Percentiles rank a stretch among this genome's conserved stretches.
These are phyloP conservation scores for Pangasius djambal DNA, from an alignment of 2,797 vertebrate genomes.

Conservation along the genomic window DNA sequence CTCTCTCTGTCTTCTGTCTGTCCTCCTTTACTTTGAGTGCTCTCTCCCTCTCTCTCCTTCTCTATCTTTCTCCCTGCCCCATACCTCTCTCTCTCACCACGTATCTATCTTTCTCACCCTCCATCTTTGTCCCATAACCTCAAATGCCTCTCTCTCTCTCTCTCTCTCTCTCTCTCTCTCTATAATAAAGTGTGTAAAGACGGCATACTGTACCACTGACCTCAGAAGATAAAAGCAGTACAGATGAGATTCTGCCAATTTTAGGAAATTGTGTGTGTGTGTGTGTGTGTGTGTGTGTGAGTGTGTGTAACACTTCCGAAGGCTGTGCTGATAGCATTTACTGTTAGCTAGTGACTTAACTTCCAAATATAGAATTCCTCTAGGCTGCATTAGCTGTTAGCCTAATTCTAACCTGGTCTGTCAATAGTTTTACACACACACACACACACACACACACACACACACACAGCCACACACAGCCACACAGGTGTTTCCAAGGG, in stretches of 20 bases:
- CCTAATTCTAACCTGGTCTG: neutral
- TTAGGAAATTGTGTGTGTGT: neutral
- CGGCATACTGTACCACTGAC: neutral
- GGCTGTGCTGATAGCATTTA: neutral
- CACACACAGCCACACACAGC: slow-evolving; percentile 17
- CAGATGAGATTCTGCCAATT: neutral
- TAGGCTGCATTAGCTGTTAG: slow-evolving; percentile 1
- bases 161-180: no score
- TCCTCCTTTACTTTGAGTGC: neutral
- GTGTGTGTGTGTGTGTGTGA: slow-evolving; percentile 5
- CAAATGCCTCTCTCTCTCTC: neutral
- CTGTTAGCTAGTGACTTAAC: slow-evolving; percentile 7
- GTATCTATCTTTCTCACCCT: no score
- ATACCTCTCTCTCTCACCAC: neutral
- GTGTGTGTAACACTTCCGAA: neutral
- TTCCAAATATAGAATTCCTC: neutral
- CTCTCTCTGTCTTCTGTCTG: neutral
- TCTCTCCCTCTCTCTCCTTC: neutral
- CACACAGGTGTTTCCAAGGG: slow-evolving; percentile 53
- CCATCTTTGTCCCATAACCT: no score
- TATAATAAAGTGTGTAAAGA: neutral
- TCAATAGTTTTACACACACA: slow-evolving; percentile 31
- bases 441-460: slow-evolving; percentile 32
- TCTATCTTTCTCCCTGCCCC: neutral
- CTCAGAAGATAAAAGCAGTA: neutral